These are phyloP conservation scores for Bubo bubo DNA, from an alignment of 2,113 vertebrate species.

Conservation along the genomic window DNA sequence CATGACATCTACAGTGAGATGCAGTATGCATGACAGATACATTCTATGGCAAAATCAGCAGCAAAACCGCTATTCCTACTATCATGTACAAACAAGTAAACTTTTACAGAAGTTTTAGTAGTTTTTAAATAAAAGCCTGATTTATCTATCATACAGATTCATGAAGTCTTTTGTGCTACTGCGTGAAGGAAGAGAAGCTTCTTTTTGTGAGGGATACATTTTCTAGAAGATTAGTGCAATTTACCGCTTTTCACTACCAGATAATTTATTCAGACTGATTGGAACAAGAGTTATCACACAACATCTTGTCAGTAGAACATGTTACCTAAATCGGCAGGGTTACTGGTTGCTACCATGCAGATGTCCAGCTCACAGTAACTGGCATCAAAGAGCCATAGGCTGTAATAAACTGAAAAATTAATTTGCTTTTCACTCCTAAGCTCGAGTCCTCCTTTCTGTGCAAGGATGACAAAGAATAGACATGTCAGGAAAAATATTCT, in stretches of 20 bases:
- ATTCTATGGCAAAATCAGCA: neutral
- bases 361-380: neutral
- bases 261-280: neutral
- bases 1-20: neutral
- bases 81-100: rapidly evolving
- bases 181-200: neutral
- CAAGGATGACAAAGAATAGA: neutral
- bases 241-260: neutral
- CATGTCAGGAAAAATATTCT: neutral
- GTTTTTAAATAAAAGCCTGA: neutral
- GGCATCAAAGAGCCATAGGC: neutral
- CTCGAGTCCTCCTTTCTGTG: neutral
- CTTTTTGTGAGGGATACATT: neutral
- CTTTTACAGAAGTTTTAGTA: neutral
- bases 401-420: neutral
- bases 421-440: neutral
- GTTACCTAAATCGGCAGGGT: neutral
- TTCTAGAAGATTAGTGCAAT: neutral
- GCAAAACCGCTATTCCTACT: neutral
- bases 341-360: neutral
- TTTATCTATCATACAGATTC: neutral
- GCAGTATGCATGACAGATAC: neutral
- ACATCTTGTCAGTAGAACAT: neutral
- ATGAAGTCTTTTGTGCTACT: neutral
- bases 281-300: neutral